Percentiles rank a stretch among this genome's conserved stretches.
Conservation (phyloP, 2,113 vertebrate species). For the Protomyctophum bolini region DNA sequence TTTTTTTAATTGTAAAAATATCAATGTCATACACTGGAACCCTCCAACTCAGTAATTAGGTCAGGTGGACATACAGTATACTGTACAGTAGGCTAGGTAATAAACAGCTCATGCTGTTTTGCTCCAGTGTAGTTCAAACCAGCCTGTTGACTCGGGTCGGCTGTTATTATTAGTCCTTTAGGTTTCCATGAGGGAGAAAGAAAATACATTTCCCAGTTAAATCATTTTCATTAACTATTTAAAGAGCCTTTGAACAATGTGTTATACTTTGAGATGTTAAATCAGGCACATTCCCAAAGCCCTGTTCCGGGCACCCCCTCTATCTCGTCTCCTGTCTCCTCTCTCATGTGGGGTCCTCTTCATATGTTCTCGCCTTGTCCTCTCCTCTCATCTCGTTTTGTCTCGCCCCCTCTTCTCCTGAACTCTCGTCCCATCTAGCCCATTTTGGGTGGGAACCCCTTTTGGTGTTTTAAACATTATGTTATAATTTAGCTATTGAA, state of each 20-base stretch:
- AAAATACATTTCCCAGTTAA: conserved; percentile 40
- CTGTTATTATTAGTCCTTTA: conserved; percentile 26
- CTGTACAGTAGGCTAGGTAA: conserved; percentile 12
- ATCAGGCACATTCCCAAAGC: conserved; percentile 11
- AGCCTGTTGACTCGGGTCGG: conserved; percentile 30
- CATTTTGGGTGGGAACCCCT: no score
- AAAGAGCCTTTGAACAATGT: conserved; percentile 55
- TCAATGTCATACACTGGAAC: background rate
- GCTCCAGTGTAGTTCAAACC: conserved; percentile 31
- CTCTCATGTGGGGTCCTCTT: background rate
- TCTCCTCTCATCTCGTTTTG: background rate
- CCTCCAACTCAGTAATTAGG: background rate
- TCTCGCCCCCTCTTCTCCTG: no score
- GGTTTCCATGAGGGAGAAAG: conserved; percentile 31
- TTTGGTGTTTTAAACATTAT: no score
- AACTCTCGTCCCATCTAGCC: no score
- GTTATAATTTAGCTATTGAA: no score
- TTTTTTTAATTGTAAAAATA: no score
- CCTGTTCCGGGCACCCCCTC: background rate
- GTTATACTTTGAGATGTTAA: conserved; percentile 57
- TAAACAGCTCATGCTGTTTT: conserved; percentile 3
- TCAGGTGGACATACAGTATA: no score
- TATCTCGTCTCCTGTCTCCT: conserved; percentile 7
- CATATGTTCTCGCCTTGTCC: background rate
- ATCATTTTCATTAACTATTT: conserved; percentile 55